Base-by-base conservation (phyloP, 2,888 invertebrate species). In the Rhingia rostrata region DNA sequence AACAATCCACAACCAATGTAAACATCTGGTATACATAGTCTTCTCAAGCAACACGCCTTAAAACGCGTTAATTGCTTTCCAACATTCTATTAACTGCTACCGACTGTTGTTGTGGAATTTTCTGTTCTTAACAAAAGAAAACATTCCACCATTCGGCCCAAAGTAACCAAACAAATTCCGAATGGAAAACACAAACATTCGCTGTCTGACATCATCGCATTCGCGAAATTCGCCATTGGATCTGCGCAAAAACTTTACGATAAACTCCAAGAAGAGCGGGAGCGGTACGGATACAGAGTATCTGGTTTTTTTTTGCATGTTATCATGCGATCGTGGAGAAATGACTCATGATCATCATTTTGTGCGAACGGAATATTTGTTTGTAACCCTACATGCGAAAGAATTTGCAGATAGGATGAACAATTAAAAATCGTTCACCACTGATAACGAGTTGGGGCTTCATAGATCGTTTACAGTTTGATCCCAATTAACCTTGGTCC, bases 401-500 rank as follows among this genome's bases (percentile, higher is more conserved):
- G 39, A 39, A 41, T 56, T 22, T 33, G n/a, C 45, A 37, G 69
- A 78, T 56, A 63, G 54, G 49, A 60, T n/a, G 32, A 33, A 51
- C 37, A 9, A 12, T 30, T 22, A 22, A 22, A 22, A 22, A 22
- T 22, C 14, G 12, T 12, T 3, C 37, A 7, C 14, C 49, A 45
- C 45, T 69, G 56, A 69, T 54, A 69, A 69, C 54, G 22, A 32
- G 43, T 32, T 9, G 5, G 14, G 49, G 14, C 37, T 35, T 30
- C 6, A 51, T 49, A 37, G 56, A 72, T 64, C 64, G 58, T 22
- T 67, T 70, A 72, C 67, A 67, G 14, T 35, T 37, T 84, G 74
- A 75, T 80, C 79, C 70, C 74, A 70, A 80, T 80, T 84, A 84
- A 84, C 84, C 84, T 84, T 84, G 84, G 70, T 53, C 74, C 70